Conservation (phyloP, 2,888 invertebrate species). For the Uropetala carovei region DNA sequence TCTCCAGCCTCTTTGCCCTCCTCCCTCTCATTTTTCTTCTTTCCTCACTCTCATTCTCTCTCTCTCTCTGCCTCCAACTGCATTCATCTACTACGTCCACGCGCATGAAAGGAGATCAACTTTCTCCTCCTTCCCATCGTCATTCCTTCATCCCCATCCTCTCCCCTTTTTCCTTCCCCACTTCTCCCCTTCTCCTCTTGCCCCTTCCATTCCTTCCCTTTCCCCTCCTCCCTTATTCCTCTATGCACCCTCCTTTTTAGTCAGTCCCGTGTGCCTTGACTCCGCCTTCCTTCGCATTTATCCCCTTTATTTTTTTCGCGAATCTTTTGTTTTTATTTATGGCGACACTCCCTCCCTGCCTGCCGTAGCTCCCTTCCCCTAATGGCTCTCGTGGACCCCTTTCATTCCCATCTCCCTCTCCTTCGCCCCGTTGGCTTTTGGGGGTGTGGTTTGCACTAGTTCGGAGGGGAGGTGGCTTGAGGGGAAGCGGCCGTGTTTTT, state of each 20-base stretch:
- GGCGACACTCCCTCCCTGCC: slow-evolving; percentile 46
- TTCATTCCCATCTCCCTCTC: not conserved
- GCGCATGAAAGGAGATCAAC: not conserved
- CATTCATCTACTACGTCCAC: no score
- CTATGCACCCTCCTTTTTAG: not conserved
- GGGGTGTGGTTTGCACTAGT: not conserved
- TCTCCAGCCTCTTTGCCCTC: no score
- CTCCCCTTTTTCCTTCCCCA: not conserved
- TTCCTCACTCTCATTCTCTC: no score
- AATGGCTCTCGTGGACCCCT: slow-evolving; percentile 29
- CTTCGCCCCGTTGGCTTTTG: slow-evolving; percentile 14
- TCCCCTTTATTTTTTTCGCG: slow-evolving; percentile 43
- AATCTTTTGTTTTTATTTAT: slow-evolving; percentile 60
- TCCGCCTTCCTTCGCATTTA: slow-evolving; percentile 45
- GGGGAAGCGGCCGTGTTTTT: not conserved
- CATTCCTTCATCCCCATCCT: not conserved
- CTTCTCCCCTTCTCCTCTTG: not conserved
- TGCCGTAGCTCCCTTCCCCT: slow-evolving; percentile 20
- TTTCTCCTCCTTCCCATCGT: not conserved
- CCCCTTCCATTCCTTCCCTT: not conserved
- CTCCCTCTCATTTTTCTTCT: no score
- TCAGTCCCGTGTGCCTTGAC: slow-evolving; percentile 39
- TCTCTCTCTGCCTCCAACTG: no score
- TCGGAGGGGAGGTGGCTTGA: not conserved
- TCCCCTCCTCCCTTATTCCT: not conserved